Conservation (phyloP, 2,113 vertebrate species). For the Pholis gunnellus region DNA sequence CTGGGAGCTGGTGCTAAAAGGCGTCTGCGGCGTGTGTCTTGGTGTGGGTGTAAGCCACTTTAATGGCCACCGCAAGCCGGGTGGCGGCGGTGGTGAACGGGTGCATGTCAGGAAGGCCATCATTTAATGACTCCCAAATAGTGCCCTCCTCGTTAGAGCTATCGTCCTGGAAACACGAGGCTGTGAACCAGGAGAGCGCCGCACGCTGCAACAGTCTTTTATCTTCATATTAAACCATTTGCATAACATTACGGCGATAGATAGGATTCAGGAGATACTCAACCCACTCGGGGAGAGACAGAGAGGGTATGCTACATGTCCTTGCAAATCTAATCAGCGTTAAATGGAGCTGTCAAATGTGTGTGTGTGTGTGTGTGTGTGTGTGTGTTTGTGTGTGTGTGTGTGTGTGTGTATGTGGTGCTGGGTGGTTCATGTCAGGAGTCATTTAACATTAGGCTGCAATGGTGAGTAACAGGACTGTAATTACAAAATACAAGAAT, state of each 20-base stretch:
- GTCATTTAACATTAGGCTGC: slow-evolving; percentile 75
- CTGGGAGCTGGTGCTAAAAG: slow-evolving; percentile 84
- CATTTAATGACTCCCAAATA: slow-evolving; percentile 88
- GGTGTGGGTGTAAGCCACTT: slow-evolving; percentile 82
- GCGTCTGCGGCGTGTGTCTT: slow-evolving; percentile 79
- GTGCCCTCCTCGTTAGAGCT: slow-evolving; percentile 85
- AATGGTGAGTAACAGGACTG: slow-evolving; percentile 63
- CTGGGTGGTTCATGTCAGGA: slow-evolving; percentile 69
- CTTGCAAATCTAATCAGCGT: slow-evolving; percentile 86
- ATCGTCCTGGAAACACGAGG: slow-evolving; percentile 82
- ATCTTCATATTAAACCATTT: slow-evolving; percentile 88
- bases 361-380: slow-evolving; percentile 58
- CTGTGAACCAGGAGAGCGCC: slow-evolving; percentile 83
- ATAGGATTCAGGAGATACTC: slow-evolving; percentile 80
- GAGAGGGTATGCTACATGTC: slow-evolving; percentile 82
- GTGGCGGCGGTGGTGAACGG: slow-evolving; percentile 72
- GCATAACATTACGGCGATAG: slow-evolving; percentile 83
- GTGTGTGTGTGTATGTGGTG: slow-evolving; percentile 36
- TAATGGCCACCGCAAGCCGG: slow-evolving; percentile 82
- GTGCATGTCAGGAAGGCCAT: slow-evolving; percentile 83
- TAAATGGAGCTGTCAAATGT: slow-evolving; percentile 82
- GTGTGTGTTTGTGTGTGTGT: slow-evolving; percentile 56
- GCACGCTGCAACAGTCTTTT: slow-evolving; percentile 83
- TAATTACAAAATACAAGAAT: slow-evolving; percentile 76
- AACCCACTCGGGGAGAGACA: slow-evolving; percentile 68